A percentile compares a stretch with the other conserved stretches of the same genome.
These are phyloP conservation scores for Anarhynchus alexandrinus DNA, from an alignment of 2,113 vertebrate species.

Conservation along the genomic window DNA sequence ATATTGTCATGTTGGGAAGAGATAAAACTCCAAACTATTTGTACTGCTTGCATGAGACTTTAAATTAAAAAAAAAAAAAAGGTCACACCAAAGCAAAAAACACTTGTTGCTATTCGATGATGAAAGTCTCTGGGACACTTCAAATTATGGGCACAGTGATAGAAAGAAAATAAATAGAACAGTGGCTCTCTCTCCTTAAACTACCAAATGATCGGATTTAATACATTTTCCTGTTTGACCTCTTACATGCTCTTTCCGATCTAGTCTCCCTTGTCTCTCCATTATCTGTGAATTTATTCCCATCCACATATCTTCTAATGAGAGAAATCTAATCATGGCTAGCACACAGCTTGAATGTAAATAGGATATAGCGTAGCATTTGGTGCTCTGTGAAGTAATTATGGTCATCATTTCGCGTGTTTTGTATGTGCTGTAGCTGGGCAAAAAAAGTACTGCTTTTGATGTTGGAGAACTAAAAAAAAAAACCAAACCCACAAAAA, in stretches of 20 bases:
- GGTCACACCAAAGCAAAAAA: not conserved
- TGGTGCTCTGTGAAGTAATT: not conserved
- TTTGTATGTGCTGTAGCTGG: not conserved
- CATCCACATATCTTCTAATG: not conserved
- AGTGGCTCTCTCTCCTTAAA: not conserved
- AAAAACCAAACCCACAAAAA: not conserved
- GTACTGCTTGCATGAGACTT: not conserved
- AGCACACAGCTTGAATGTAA: not conserved
- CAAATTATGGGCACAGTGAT: not conserved
- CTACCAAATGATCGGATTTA: not conserved
- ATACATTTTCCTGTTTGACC: not conserved
- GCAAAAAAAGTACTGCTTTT: not conserved
- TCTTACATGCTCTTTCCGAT: not conserved
- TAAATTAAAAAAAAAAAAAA: not conserved
- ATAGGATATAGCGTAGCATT: not conserved
- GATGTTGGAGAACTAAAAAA: not conserved
- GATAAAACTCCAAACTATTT: not conserved
- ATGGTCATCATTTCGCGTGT: not conserved
- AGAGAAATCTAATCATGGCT: not conserved
- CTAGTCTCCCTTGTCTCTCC: not conserved
- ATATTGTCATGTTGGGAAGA: not conserved
- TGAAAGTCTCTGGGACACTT: not conserved
- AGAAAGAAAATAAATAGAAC: not conserved
- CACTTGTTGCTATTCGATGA: not conserved
- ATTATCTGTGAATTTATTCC: constrained; percentile 7